Conservation (phyloP, 2,888 invertebrate species). For the Phengaris alcon region DNA sequence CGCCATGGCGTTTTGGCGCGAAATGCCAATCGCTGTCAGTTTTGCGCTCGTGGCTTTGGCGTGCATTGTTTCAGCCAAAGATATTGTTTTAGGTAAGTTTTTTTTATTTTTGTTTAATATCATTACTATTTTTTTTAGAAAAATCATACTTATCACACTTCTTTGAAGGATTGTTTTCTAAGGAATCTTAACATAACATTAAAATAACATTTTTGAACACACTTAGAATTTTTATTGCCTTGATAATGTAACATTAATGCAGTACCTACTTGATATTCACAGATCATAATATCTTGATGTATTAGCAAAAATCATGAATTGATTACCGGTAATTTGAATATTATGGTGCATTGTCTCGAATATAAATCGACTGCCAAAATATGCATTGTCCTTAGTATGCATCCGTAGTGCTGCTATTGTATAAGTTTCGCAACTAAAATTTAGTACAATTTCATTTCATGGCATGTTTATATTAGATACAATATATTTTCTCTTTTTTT, state of each 20-base stretch:
- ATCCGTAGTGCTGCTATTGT: conserved; percentile 20
- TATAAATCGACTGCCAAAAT: conserved; percentile 24
- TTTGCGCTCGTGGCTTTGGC: conserved; percentile 54
- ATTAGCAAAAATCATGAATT: conserved; percentile 65
- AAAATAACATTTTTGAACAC: conserved; percentile 39
- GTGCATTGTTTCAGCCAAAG: conserved; percentile 60
- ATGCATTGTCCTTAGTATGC: conserved; percentile 43
- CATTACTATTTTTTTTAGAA: conserved; percentile 29
- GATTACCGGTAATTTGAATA: conserved; percentile 54
- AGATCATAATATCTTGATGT: conserved; percentile 48
- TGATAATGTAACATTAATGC: conserved; percentile 43
- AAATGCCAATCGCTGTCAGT: conserved; percentile 64
- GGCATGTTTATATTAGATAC: neutral
- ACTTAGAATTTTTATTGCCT: conserved; percentile 44
- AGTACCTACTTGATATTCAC: conserved; percentile 60
- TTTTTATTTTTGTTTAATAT: conserved; percentile 28
- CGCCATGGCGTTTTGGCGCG: conserved; percentile 66
- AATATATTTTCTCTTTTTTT: too few relatives aligned
- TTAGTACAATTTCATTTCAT: neutral
- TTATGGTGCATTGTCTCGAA: conserved; percentile 30
- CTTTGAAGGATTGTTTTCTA: conserved; percentile 31
- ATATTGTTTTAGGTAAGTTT: conserved; percentile 67
- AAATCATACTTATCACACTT: neutral
- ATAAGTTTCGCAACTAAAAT: neutral
- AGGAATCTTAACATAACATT: conserved; percentile 22